phyloP scores from a whole-genome alignment of 2,113 vertebrate genomes.

The Gymnorhina tibicen region DNA sequence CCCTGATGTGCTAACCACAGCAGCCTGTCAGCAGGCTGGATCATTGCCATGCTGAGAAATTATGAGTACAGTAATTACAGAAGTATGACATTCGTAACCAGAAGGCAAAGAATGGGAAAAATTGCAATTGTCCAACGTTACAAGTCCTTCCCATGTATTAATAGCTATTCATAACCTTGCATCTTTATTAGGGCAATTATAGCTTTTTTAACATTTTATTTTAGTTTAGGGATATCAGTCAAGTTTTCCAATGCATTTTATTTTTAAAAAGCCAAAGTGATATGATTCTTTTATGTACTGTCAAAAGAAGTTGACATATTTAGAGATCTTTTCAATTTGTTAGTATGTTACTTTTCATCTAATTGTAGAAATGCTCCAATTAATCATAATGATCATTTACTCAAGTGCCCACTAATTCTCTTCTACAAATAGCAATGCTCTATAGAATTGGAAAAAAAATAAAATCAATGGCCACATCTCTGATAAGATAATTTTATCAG shows the following conservation, averaged over 20 bases:
- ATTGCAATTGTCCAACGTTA: not conserved
- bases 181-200: not conserved
- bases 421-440: not conserved
- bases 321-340: not conserved
- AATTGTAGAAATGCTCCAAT: not conserved
- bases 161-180: not conserved
- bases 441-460: not conserved
- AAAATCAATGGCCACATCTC: not conserved
- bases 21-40: not conserved
- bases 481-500: constrained; percentile 12
- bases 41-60: not conserved
- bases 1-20: not conserved
- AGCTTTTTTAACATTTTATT: not conserved
- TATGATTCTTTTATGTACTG: not conserved
- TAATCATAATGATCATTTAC: constrained; percentile 11
- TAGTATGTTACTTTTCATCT: not conserved
- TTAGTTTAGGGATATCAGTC: not conserved
- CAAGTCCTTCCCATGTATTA: not conserved
- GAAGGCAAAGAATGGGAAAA: not conserved
- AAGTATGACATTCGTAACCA: not conserved
- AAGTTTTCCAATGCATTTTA: not conserved
- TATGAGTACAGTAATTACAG: not conserved
- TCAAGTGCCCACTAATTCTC: constrained; percentile 14
- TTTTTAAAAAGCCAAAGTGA: not conserved
- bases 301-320: not conserved